Evolutionary conservation across 2,888 invertebrate genomes (phyloP), one percentile per base, ranked within the genome.

Genomic region (Theristus sp.): DNA sequence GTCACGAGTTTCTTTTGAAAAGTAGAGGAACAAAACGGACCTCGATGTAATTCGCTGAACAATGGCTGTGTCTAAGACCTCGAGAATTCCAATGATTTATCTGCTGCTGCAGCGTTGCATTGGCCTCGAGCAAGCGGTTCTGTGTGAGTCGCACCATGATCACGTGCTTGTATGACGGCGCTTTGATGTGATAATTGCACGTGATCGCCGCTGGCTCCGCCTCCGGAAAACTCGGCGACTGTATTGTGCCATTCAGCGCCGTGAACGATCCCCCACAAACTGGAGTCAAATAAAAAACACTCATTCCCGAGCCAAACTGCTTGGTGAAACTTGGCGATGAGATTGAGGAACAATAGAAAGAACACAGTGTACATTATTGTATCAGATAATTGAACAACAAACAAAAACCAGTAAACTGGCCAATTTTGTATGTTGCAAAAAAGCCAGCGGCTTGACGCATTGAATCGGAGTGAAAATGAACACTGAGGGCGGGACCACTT

Each of bases 401-500:
- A 38, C 17, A 38, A 38, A 38, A 38, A 38, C 10, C 38, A 38
- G 38, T 38, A n/a, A n/a, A 38, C 38, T 17, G 17, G 17, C 38
- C 17, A 6, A 38, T 6, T 38, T 38, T 22, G 61, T 73, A 74
- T 28, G 62, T 59, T 26, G 68, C 68, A 28, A 67, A 66, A 65
- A 74, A 75, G 1, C 74, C 73, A 24, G 69, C 60, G 0, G 70
- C 70, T 10, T 61, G 52, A 24, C 66, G 62, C n/a, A 67, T 68
- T 49, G 59, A 59, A 56, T 73, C 72, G 1, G 70, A 66, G 26
- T 67, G 62, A 63, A 71, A 72, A 60, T 71, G 70, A 25, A 74
- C 62, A 67, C 69, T 73, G 60, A 74, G 29, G 20, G 10, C 2
- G 10, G 38, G 10, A 38, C 38, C 38, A 38, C 38, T 6, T 6